Conservation (phyloP, 2,888 invertebrate species). For the Erebia palarica region DNA sequence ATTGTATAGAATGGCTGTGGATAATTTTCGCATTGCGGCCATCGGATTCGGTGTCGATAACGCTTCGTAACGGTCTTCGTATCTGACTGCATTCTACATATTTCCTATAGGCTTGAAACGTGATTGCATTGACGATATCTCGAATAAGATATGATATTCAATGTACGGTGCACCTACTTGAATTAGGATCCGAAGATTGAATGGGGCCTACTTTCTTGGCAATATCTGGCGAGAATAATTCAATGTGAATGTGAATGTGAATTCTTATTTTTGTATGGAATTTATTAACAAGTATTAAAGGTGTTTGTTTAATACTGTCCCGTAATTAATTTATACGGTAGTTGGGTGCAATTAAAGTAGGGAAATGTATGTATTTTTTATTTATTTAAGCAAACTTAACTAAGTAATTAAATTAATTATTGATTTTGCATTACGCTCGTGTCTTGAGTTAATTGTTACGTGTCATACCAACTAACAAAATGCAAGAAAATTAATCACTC, state of each 20-base stretch:
- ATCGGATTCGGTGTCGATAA: constrained; percentile 74
- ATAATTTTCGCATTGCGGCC: constrained; percentile 78
- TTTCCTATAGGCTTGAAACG: constrained; percentile 59
- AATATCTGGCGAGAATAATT: constrained; percentile 3
- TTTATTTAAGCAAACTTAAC: no score
- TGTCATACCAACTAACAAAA: neutral
- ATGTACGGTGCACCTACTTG: constrained; percentile 33
- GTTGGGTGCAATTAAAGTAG: no score
- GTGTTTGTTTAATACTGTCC: no score
- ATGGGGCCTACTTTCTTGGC: constrained; percentile 32
- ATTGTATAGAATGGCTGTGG: constrained; percentile 50
- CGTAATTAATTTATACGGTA: no score
- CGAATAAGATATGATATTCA: constrained; percentile 36
- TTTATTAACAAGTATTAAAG: no score
- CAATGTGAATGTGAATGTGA: neutral
- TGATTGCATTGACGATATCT: constrained; percentile 40
- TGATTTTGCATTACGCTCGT: no score
- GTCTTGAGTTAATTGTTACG: no score
- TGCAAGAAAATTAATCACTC: constrained; percentile 6
- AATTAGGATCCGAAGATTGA: constrained; percentile 26
- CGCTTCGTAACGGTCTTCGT: constrained; percentile 72
- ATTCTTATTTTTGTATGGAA: no score
- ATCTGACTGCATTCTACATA: constrained; percentile 68
- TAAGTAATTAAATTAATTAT: no score
- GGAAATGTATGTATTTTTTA: no score